Conservation (phyloP, 2,888 invertebrate species). For the Galeruca laticollis region DNA sequence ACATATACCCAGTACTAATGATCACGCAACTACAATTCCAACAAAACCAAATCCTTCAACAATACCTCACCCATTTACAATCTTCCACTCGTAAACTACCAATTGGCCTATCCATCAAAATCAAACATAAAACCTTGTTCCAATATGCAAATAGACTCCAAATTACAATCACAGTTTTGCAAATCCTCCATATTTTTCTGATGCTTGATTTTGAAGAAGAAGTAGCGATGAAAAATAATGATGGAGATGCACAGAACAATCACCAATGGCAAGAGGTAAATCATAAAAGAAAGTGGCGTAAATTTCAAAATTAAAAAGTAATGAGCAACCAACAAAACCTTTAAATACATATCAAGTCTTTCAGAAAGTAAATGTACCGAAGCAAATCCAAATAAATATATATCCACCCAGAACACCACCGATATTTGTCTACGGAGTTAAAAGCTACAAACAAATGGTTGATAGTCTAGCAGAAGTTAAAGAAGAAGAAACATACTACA, state of each 20-base stretch:
- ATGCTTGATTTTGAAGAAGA: background rate
- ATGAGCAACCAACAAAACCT: background rate
- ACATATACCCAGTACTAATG: background rate
- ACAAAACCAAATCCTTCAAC: background rate
- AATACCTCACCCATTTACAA: background rate
- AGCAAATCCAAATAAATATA: background rate
- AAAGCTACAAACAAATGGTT: too few relatives aligned
- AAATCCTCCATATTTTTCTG: background rate
- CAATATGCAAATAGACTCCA: background rate
- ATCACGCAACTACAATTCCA: background rate
- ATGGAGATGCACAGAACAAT: background rate
- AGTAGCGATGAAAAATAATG: background rate
- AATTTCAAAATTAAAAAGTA: background rate
- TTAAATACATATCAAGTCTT: background rate
- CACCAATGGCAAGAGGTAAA: slow-evolving; percentile 4
- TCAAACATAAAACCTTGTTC: background rate
- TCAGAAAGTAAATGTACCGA: background rate
- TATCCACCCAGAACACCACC: background rate
- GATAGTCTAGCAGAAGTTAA: slow-evolving; percentile 2
- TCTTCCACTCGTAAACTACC: background rate
- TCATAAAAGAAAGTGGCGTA: slow-evolving; percentile 1
- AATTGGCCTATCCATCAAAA: background rate
- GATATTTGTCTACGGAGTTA: too few relatives aligned
- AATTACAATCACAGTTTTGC: background rate
- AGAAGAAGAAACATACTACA: slow-evolving; percentile 16